Evolutionary conservation across 1,140 invertebrate species (phyloP).

Genomic region (Drosophila dunni): DNA sequence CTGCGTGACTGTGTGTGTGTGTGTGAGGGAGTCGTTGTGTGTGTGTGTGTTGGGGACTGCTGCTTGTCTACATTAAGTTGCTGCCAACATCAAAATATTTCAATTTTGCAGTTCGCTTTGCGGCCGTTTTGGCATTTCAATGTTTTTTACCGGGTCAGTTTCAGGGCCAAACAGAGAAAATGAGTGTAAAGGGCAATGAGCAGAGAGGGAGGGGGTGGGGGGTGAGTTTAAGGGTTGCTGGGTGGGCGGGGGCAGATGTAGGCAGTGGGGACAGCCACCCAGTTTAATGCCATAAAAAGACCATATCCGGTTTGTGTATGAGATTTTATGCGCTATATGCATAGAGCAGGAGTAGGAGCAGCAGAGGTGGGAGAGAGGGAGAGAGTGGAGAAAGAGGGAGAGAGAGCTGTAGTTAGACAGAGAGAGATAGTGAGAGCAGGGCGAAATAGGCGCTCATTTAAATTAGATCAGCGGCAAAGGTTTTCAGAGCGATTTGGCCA

Average conservation of each 20-base stretch:
- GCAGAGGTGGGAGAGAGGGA: too few species aligned
- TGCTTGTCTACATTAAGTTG: constrained; percentile 57
- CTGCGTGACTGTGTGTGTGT: constrained; percentile 19
- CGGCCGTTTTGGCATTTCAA: constrained; percentile 71
- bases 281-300: constrained; percentile 65
- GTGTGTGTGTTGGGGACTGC: constrained; percentile 30
- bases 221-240: too few species aligned
- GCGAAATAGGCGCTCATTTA: constrained; percentile 57
- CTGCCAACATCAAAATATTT: constrained; percentile 77
- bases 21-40: constrained; percentile 12
- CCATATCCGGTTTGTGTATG: constrained; percentile 68
- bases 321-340: constrained; percentile 65
- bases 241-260: too few species aligned
- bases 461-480: constrained; percentile 70
- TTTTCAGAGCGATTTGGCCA: constrained; percentile 30
- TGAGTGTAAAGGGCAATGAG: not conserved
- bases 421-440: not conserved
- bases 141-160: constrained; percentile 50
- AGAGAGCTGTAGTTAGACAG: too few species aligned
- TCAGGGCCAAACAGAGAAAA: constrained; percentile 1
- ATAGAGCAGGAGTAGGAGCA: not conserved
- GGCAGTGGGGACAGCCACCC: not conserved
- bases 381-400: too few species aligned
- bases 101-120: constrained; percentile 79
- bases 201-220: too few species aligned